Conservation (phyloP, 2,888 invertebrate genomes). For the Cheilosia grossa region DNA sequence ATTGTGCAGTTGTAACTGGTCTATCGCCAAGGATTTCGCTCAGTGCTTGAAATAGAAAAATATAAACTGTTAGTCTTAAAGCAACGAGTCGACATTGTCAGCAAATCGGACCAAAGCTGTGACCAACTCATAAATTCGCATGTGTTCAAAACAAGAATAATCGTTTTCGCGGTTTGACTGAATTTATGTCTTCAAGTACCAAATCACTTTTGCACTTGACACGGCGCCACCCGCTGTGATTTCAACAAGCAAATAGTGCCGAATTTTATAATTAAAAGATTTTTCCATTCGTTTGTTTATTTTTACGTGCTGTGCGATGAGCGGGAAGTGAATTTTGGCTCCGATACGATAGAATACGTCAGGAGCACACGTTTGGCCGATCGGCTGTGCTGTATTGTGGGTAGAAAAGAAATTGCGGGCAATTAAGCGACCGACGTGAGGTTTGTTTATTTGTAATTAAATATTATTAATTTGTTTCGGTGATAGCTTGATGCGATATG, state of each 20-base stretch:
- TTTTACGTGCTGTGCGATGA: conserved; percentile 49
- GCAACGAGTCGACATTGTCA: conserved; percentile 1
- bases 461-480: conserved; percentile 61
- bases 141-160: background rate
- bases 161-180: conserved; percentile 3
- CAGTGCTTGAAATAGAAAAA: background rate
- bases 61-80: background rate
- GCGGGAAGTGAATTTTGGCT: conserved; percentile 67
- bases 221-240: conserved; percentile 53
- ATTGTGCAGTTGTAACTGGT: conserved; percentile 29
- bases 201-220: conserved; percentile 58
- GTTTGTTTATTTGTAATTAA: conserved; percentile 66
- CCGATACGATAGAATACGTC: conserved; percentile 46
- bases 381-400: conserved; percentile 14
- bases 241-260: conserved; percentile 55
- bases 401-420: conserved; percentile 49
- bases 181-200: conserved; percentile 16
- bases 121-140: background rate
- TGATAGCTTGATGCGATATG: conserved; percentile 42
- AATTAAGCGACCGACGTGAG: conserved; percentile 64
- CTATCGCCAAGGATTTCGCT: conserved; percentile 13
- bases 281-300: conserved; percentile 55
- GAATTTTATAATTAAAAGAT: conserved; percentile 38
- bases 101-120: conserved; percentile 5
- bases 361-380: conserved; percentile 61